These are phyloP conservation scores for Anastrepha ludens DNA, from an alignment of 1,140 invertebrate genomes.

Conservation along the genomic window DNA sequence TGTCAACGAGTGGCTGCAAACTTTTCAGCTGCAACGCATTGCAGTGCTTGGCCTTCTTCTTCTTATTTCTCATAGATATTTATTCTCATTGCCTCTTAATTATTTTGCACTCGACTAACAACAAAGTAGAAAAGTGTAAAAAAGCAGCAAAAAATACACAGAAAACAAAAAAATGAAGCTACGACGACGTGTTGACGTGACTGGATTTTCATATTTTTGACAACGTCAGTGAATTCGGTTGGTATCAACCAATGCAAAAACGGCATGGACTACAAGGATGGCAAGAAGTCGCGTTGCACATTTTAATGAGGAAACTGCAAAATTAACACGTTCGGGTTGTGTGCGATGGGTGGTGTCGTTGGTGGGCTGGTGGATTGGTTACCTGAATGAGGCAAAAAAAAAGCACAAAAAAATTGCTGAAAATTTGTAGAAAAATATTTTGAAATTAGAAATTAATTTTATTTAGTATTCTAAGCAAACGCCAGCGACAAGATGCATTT, in stretches of 20 bases:
- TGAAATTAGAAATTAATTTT: not conserved
- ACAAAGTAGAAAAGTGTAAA: not conserved
- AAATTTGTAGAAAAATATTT: not conserved
- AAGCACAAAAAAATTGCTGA: not conserved
- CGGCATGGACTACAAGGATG: not conserved
- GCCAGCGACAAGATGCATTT: not conserved
- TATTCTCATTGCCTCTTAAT: constrained; percentile 44
- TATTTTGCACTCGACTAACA: constrained; percentile 9
- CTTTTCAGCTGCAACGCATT: constrained; percentile 14
- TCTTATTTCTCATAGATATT: not conserved
- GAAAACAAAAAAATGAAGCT: not conserved
- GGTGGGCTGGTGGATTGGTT: not conserved
- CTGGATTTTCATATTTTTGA: constrained; percentile 47
- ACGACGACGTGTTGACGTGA: constrained; percentile 45
- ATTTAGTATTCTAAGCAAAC: not conserved
- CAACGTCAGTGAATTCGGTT: constrained; percentile 17
- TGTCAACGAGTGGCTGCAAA: not conserved
- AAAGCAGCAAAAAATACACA: not conserved
- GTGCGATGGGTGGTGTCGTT: not conserved
- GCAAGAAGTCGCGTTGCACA: constrained; percentile 7
- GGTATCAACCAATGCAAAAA: not conserved
- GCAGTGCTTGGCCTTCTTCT: not conserved
- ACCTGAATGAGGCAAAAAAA: not conserved
- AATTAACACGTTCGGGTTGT: constrained; percentile 14
- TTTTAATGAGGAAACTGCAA: constrained; percentile 13